phyloP scores from a whole-genome alignment of 2,888 invertebrate species.

The Trissolcus brochymenae region DNA sequence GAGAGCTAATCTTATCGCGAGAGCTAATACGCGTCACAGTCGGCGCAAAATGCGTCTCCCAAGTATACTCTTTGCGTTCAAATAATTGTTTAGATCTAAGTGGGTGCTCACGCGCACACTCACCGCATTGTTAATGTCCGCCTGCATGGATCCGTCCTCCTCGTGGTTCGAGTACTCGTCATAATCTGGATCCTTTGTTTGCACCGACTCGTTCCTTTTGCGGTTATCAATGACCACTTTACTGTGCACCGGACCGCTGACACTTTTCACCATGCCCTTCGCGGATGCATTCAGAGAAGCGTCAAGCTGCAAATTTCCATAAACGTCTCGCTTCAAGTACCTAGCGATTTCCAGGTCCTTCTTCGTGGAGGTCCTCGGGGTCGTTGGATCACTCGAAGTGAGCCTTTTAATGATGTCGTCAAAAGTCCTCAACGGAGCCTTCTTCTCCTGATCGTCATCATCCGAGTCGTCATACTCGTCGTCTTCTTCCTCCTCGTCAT shows the following conservation, averaged over 20 bases:
- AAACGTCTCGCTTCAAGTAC: slow-evolving; percentile 64
- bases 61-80: no score
- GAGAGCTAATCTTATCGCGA: no score
- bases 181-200: slow-evolving; percentile 68
- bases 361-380: slow-evolving; percentile 55
- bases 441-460: slow-evolving; percentile 62
- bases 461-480: slow-evolving; percentile 47
- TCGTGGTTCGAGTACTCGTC: slow-evolving; percentile 67
- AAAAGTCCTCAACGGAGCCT: slow-evolving; percentile 66
- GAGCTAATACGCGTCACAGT: no score
- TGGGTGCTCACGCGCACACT: slow-evolving; percentile 54
- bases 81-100: background rate
- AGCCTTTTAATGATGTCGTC: slow-evolving; percentile 73
- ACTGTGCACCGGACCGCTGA: slow-evolving; percentile 25
- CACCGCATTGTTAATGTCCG: slow-evolving; percentile 69
- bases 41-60: no score
- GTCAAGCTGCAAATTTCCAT: slow-evolving; percentile 63
- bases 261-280: slow-evolving; percentile 23
- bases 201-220: slow-evolving; percentile 55
- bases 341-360: slow-evolving; percentile 64
- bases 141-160: slow-evolving; percentile 66
- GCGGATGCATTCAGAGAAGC: slow-evolving; percentile 57
- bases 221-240: slow-evolving; percentile 33
- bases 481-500: slow-evolving; percentile 36
- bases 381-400: slow-evolving; percentile 62